These are phyloP conservation scores for Pandemis heparana DNA, from an alignment of 2,888 invertebrate genomes.

Conservation along the genomic window DNA sequence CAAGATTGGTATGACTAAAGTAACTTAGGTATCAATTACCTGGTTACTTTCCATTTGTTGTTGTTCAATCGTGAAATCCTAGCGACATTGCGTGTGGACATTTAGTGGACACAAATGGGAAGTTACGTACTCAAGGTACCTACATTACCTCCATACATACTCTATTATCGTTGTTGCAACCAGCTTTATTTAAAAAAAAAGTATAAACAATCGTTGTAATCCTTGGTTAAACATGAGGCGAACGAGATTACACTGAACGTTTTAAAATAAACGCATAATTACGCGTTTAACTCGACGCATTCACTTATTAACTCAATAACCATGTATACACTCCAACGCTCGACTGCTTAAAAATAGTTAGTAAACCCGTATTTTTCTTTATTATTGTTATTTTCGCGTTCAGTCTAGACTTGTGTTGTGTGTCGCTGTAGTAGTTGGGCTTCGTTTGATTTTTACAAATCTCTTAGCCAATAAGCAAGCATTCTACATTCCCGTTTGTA, in stretches of 20 bases:
- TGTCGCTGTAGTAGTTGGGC: no score
- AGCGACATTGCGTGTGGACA: not conserved
- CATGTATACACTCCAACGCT: constrained; percentile 20
- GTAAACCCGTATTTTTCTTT: constrained; percentile 28
- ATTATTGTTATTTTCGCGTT: no score
- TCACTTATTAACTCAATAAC: constrained; percentile 31
- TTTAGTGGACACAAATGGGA: not conserved
- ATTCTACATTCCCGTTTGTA: no score
- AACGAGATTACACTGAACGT: not conserved
- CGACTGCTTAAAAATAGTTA: constrained; percentile 20
- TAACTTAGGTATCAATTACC: not conserved
- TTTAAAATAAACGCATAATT: constrained; percentile 8
- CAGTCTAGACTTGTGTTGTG: no score
- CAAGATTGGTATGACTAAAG: not conserved
- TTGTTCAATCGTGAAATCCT: not conserved
- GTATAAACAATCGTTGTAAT: no score
- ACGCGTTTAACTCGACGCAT: constrained; percentile 10
- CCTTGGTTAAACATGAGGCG: not conserved
- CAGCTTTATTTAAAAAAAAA: not conserved
- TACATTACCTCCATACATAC: not conserved
- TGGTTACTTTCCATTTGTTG: not conserved
- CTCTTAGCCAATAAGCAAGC: no score
- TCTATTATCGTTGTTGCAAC: not conserved
- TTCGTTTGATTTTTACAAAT: no score
- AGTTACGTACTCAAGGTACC: not conserved